phyloP scores from a whole-genome alignment of 2,797 vertebrate genomes.

The Tragopan temminckii region DNA sequence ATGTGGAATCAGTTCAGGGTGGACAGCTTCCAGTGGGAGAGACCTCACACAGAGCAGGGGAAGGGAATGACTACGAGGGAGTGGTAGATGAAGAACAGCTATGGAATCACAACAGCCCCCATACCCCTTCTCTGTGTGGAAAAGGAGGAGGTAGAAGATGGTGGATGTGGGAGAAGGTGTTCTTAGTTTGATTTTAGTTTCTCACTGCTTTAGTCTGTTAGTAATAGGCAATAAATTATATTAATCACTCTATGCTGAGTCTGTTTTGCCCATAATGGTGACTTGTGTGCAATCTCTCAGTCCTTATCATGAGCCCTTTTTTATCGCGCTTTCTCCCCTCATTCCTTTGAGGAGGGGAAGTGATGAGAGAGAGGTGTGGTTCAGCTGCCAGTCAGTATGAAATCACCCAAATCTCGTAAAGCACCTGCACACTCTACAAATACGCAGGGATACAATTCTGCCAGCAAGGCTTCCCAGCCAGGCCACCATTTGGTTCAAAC shows the following conservation, averaged over 20 bases:
- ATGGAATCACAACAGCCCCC: not conserved
- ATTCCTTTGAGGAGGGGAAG: not conserved
- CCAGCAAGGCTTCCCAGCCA: not conserved
- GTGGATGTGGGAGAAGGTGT: not conserved
- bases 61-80: not conserved
- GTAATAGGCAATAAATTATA: not conserved
- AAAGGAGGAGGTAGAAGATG: not conserved
- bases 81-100: not conserved
- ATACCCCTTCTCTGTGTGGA: not conserved
- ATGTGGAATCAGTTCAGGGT: not conserved
- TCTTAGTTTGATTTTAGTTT: not conserved
- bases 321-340: not conserved
- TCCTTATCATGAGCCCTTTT: not conserved
- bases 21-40: not conserved
- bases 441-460: not conserved
- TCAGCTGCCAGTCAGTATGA: not conserved
- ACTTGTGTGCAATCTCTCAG: not conserved
- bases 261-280: not conserved
- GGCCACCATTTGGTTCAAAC: not conserved
- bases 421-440: fast-evolving
- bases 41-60: not conserved
- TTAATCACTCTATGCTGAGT: not conserved
- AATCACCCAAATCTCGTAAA: not conserved
- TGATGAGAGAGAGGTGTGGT: not conserved
- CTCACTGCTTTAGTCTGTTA: not conserved